phyloP scores from a whole-genome alignment of 2,113 vertebrate genomes.

The Stigmatopora nigra region DNA sequence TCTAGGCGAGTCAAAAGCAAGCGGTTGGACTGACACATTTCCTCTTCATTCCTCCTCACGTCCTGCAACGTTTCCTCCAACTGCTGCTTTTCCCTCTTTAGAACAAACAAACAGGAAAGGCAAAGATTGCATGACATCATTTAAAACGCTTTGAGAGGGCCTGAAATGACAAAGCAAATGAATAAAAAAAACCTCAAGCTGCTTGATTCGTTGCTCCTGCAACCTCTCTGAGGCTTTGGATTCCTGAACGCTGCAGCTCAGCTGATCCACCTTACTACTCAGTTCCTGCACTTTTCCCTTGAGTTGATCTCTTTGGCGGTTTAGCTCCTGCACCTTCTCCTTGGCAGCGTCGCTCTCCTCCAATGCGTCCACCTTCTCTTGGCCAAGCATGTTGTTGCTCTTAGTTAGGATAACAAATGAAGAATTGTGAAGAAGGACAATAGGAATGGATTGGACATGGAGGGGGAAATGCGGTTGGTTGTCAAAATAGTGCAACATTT shows the following conservation, averaged over 20 bases:
- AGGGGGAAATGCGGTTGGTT: too few relatives aligned
- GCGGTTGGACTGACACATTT: constrained; percentile 66
- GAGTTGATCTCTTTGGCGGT: constrained; percentile 59
- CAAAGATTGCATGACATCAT: background rate
- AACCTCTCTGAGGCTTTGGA: constrained; percentile 48
- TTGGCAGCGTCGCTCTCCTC: constrained; percentile 36
- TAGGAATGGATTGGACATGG: background rate
- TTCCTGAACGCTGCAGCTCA: constrained; percentile 55
- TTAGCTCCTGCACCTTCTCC: constrained; percentile 51
- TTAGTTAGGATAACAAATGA: constrained; percentile 14
- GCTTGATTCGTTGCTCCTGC: constrained; percentile 55
- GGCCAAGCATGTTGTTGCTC: constrained; percentile 48
- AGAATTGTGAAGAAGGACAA: background rate
- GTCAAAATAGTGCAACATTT: too few relatives aligned
- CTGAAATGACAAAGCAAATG: too few relatives aligned
- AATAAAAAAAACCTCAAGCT: constrained; percentile 57
- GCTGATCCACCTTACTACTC: constrained; percentile 57
- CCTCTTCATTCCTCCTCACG: constrained; percentile 73
- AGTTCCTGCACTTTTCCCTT: constrained; percentile 50
- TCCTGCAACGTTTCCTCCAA: constrained; percentile 69
- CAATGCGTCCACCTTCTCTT: constrained; percentile 45
- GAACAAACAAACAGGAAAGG: constrained; percentile 1
- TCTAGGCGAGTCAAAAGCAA: constrained; percentile 74
- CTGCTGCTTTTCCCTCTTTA: constrained; percentile 75
- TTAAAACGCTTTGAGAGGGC: background rate